Evolutionary conservation across 2,113 vertebrate species (phyloP), one percentile per base, ranked within the genome.

Genomic region (Perccottus glenii): DNA sequence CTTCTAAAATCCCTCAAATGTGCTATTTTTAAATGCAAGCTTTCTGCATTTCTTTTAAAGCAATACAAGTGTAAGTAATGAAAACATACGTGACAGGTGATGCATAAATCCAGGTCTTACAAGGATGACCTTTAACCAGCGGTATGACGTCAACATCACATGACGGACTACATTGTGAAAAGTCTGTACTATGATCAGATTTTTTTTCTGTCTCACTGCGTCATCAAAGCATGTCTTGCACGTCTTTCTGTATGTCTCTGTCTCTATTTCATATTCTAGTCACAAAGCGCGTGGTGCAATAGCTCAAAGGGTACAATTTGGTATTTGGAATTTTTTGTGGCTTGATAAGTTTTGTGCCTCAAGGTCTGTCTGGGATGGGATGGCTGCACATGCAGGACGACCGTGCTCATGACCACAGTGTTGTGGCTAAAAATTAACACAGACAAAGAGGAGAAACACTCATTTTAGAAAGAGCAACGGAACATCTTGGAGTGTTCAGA

Each of bases 211-310:
- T 75, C 71, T 47, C 57, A 85, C 79, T 87, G 77, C 83, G 80
- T 85, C 84, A 85, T 84, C 82, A 88, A 85, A 85, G 81, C 60
- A 27, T 75, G 77, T 72, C 63, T 60, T 78, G 67, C 81, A 74
- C 52, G 61, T 83, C 73, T 64, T 73, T 75, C 58, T 53, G 77
- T 50, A 71, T 63, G 75, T 68, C 56, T 80, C 75, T 77, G n/a
- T n/a, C n/a, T n/a, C n/a, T n/a, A 32, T 70, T 90, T 88, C 83
- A 81, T 87, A 90, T 90, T 90, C 88, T 40, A 64, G 80, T 88
- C 88, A 90, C 86, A 88, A 72, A 57, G 81, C 3, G 7, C 56
- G 69, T 73, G 73, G 73, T 83, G 83, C 83, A 85, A 67, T 70
- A 76, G 83, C 81, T 86, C 77, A 84, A 73, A 85, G 68, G 76